phyloP scores from a whole-genome alignment of 2,797 vertebrate genomes.

The Hippopotamyrus pictus region DNA sequence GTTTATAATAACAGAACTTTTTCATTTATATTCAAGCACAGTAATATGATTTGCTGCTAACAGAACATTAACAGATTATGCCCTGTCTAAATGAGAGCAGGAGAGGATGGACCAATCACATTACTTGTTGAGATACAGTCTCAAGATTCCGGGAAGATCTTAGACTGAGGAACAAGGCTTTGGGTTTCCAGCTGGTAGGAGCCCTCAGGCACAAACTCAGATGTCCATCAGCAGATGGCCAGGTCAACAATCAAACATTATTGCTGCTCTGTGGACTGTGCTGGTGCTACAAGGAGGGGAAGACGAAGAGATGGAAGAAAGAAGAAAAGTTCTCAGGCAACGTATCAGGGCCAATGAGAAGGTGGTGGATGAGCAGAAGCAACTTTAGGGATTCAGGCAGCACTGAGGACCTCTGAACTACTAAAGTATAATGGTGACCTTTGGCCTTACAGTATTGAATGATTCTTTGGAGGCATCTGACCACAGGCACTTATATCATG shows the following conservation, averaged over 20 bases:
- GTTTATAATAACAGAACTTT: neutral
- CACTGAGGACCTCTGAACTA: neutral
- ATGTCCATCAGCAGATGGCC: neutral
- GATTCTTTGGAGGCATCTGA: neutral
- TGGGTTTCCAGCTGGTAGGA: neutral
- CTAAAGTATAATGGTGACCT: neutral
- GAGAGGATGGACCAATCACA: neutral
- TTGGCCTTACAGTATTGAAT: neutral
- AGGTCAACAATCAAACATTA: neutral
- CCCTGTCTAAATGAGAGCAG: neutral
- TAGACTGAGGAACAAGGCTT: neutral
- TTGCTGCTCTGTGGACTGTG: neutral
- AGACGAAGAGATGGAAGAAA: neutral
- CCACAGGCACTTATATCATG: neutral
- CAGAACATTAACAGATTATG: neutral
- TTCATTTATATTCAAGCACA: neutral
- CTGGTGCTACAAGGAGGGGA: neutral
- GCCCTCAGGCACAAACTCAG: neutral
- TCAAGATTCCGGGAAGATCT: neutral
- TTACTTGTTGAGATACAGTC: neutral
- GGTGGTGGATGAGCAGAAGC: neutral
- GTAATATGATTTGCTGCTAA: neutral
- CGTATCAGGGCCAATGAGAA: neutral
- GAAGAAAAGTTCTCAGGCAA: neutral
- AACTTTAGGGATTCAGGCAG: neutral